A percentile compares a stretch with the other conserved stretches of the same genome.
phyloP scores from a whole-genome alignment of 1,140 invertebrate species.

The Pseudomyrmex cubaensis region DNA sequence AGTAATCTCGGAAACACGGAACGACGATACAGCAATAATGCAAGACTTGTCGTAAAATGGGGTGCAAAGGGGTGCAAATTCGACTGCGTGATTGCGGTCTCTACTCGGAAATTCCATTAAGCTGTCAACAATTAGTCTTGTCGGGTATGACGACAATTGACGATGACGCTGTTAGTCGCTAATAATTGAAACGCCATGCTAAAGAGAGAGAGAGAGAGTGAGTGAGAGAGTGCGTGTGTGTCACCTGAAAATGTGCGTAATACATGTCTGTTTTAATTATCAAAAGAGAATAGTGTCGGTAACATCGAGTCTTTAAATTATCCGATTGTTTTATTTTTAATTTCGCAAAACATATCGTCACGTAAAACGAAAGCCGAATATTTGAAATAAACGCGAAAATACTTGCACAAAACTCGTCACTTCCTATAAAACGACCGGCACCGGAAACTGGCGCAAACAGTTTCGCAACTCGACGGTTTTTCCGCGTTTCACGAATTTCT shows the following conservation, averaged over 20 bases:
- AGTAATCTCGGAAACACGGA: slow-evolving; percentile 26
- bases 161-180: slow-evolving; percentile 53
- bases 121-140: slow-evolving; percentile 45
- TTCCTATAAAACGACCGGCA: background rate
- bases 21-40: slow-evolving; percentile 46
- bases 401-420: slow-evolving; percentile 16
- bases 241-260: background rate
- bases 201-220: too few species aligned
- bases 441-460: slow-evolving; percentile 18
- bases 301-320: background rate
- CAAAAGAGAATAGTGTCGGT: background rate
- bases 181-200: slow-evolving; percentile 59
- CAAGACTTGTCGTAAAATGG: slow-evolving; percentile 7
- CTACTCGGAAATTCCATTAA: slow-evolving; percentile 69
- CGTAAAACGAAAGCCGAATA: background rate
- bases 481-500: background rate
- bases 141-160: slow-evolving; percentile 62
- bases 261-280: background rate
- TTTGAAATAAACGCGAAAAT: background rate
- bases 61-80: slow-evolving; percentile 23
- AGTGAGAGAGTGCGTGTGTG: background rate
- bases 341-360: background rate
- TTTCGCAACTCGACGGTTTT: slow-evolving; percentile 43
- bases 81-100: slow-evolving; percentile 16
- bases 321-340: too few species aligned